Percentiles rank a stretch among this genome's conserved stretches.
Conservation (phyloP, 2,113 vertebrate species). For the Oceanodroma tethys region DNA sequence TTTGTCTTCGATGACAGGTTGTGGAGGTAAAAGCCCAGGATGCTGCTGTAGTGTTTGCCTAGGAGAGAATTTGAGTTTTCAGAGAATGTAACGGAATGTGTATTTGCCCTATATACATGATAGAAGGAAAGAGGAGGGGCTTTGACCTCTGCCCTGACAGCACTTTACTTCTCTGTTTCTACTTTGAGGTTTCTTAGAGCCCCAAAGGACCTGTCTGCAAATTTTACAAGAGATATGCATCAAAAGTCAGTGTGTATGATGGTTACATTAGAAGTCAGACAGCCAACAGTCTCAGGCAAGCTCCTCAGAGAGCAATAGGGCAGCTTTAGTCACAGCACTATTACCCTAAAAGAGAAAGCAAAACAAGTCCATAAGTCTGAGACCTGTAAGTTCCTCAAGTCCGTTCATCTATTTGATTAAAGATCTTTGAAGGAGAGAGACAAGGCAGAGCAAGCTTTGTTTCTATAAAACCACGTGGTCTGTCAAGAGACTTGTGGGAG, state of each 20-base stretch:
- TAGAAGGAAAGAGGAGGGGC: neutral
- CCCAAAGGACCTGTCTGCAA: neutral
- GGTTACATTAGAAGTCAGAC: neutral
- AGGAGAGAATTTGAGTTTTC: neutral
- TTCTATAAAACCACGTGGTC: neutral
- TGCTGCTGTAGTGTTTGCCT: neutral
- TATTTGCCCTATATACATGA: neutral
- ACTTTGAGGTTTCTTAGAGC: neutral
- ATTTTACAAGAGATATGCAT: neutral
- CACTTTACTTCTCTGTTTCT: neutral
- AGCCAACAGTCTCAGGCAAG: neutral
- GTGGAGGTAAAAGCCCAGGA: neutral
- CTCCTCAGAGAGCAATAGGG: neutral
- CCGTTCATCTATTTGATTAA: neutral
- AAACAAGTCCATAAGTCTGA: neutral
- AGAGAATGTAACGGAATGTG: neutral
- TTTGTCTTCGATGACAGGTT: slow-evolving; percentile 29
- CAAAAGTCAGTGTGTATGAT: neutral
- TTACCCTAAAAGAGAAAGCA: neutral
- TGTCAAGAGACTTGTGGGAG: neutral
- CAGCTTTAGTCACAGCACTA: neutral
- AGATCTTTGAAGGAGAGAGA: neutral
- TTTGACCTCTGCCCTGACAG: neutral
- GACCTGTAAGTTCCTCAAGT: neutral
- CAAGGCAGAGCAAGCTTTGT: neutral